These are phyloP conservation scores for Laspeyria flexula DNA, from an alignment of 2,888 invertebrate genomes.

Conservation along the genomic window DNA sequence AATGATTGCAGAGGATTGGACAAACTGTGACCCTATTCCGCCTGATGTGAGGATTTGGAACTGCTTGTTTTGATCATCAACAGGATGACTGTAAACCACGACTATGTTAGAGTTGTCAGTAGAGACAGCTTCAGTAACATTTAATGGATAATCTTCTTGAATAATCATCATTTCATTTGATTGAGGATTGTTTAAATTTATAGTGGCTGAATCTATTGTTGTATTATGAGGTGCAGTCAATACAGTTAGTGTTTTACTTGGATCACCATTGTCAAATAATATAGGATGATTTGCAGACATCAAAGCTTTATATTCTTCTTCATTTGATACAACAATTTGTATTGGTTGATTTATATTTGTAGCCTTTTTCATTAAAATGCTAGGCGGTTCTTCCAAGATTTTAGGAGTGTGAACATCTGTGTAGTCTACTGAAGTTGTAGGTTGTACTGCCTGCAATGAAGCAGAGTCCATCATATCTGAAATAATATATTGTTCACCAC, in stretches of 20 bases:
- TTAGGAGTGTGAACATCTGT: slow-evolving; percentile 52
- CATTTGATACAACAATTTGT: slow-evolving; percentile 81
- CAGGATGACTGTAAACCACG: slow-evolving; percentile 87
- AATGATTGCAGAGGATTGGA: slow-evolving; percentile 72
- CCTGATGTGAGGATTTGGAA: slow-evolving; percentile 78
- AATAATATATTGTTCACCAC: slow-evolving; percentile 58
- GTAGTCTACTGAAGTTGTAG: slow-evolving; percentile 64
- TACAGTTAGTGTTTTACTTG: slow-evolving; percentile 73
- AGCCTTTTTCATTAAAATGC: slow-evolving; percentile 66
- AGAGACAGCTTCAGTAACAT: slow-evolving; percentile 78
- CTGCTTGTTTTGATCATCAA: slow-evolving; percentile 84
- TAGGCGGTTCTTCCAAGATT: slow-evolving; percentile 48
- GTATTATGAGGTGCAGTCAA: slow-evolving; percentile 65
- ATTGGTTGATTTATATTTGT: slow-evolving; percentile 69
- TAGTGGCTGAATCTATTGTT: slow-evolving; percentile 57
- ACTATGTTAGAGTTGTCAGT: slow-evolving; percentile 87
- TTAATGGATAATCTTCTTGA: slow-evolving; percentile 86
- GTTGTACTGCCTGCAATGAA: slow-evolving; percentile 50
- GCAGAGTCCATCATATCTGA: slow-evolving; percentile 59
- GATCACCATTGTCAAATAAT: slow-evolving; percentile 72
- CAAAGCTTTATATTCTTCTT: slow-evolving; percentile 80
- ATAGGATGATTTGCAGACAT: slow-evolving; percentile 77
- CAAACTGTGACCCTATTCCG: slow-evolving; percentile 70
- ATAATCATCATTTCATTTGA: slow-evolving; percentile 88
- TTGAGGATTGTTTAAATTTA: slow-evolving; percentile 81